Evolutionary conservation across 2,888 invertebrate species (phyloP), one percentile per base, ranked within the genome.

Genomic region (Drosophila cognata): DNA sequence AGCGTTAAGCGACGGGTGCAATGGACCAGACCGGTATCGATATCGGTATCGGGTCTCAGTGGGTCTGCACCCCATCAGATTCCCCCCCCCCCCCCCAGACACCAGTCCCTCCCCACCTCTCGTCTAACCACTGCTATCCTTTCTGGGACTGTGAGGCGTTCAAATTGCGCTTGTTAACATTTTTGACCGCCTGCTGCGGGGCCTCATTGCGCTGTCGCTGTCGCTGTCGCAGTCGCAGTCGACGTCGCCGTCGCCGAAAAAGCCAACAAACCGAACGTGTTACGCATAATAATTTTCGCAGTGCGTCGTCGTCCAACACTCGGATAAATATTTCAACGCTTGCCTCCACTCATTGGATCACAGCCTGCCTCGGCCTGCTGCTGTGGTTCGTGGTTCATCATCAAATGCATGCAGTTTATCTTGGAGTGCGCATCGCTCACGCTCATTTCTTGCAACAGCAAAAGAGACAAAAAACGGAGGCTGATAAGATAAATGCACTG

Each of bases 91-190:
- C 41, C 13, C 35, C 10, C 8, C 25, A 46, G 16, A 46, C 16
- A 46, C 46, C 8, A 25, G 43, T 16, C 33, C 11, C 33, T 33
- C 21, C 10, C 29, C 21, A 1, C 10, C 31, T 18, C 4, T 4
- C 13, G 10, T 33, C 33, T 4, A 33, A 21, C 29, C 38, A 5
- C 21, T 16, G 16, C 8, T 21, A 1, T 16, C n/a, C 28, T 41
- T 33, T 25, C 69, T 35, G 53, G 66, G 69, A 50, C 72, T 43
- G 70, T 80, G 78, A 83, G 87, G 87, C 88, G 87, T 87, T 87
- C 88, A 88, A 88, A 88, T 87, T 88, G 90, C 88, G 87, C 91
- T 88, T 88, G 91, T 88, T 88, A 88, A 88, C 87, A 88, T 91
- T 91, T 88, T 88, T 90, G 91, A 89, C 90, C 87, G 91, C 91